phyloP scores from a whole-genome alignment of 2,797 vertebrate species.

The Cyclopterus lumpus region DNA sequence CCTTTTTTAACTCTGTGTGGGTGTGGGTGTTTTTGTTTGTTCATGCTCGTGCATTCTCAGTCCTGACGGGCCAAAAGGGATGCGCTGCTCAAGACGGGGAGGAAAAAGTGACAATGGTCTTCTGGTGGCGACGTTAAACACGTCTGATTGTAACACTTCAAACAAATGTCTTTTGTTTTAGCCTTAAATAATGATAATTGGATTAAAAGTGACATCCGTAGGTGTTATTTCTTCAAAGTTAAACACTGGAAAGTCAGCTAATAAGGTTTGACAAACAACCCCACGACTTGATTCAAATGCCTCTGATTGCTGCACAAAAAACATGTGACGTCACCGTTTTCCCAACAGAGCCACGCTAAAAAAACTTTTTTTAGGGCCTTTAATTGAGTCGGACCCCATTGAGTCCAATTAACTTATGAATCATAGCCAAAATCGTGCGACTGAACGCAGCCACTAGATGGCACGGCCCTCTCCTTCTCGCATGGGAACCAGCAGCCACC shows the following conservation, averaged over 20 bases:
- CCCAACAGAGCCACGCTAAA: not conserved
- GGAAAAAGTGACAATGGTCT: constrained; percentile 28
- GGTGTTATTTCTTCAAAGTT: not conserved
- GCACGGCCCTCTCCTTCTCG: constrained; percentile 47
- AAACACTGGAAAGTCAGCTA: not conserved
- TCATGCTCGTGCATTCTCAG: constrained; percentile 62
- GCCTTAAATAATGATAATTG: not conserved
- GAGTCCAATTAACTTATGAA: not conserved
- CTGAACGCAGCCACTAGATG: constrained; percentile 30
- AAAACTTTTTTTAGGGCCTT: not conserved
- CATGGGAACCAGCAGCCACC: constrained; percentile 31
- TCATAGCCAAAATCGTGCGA: not conserved
- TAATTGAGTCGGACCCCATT: not conserved
- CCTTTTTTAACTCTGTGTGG: constrained; percentile 33
- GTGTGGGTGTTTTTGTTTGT: not conserved
- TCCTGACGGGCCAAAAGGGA: constrained; percentile 70
- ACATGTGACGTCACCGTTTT: not conserved
- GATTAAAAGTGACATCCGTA: not conserved
- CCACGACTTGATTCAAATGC: not conserved
- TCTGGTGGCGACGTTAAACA: constrained; percentile 31
- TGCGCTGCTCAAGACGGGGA: constrained; percentile 55
- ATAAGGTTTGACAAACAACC: not conserved
- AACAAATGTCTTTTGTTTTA: not conserved
- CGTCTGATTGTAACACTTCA: not conserved
- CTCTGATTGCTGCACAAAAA: not conserved